Base-by-base conservation (phyloP, 2,113 vertebrate genomes). In the Centropus bengalensis region DNA sequence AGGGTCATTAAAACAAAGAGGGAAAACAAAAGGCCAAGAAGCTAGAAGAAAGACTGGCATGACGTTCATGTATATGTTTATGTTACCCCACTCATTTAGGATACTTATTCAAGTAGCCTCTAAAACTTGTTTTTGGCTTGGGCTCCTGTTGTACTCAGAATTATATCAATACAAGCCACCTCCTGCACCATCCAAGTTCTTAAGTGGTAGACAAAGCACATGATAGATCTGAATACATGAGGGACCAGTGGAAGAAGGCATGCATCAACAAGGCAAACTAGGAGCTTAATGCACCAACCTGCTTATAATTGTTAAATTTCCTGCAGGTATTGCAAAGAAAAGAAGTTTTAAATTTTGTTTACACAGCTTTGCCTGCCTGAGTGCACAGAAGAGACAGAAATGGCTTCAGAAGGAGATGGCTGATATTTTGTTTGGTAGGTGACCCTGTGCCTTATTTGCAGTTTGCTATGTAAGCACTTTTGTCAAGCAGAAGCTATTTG, bases 271-370 rank as follows among this genome's bases (percentile, higher is more conserved):
- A 62, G 52, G 81, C 23, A 82, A 86, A 30, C 20, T 33, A 82
- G 45, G 24, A 55, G 33, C 44, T 60, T 78, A 78, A 27, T 67
- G 27, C 40, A 69, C 30, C 52, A 75, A 5, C 4, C 54, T 92
- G 28, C 62, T 89, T 73, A 80, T 69, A 1, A 0, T 26, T 82
- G 73, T 82, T 86, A 76, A 64, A 89, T 87, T 91, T 95, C 79
- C 84, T 92, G 26, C 63, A 77, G 78, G 36, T 67, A 28, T 62
- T 90, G 33, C 54, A 76, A 84, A 67, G 45, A 92, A 90, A n/a
- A 76, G 59, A 78, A 84, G 51, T 85, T 92, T 94, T 73, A 85
- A 82, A 88, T 87, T 85, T 81, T 62, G 69, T 93, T 92, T 79
- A 36, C 55, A 66, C 49, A 82, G 30, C 54, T 40, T 40, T 91